These are phyloP conservation scores for Lutjanus argentimaculatus DNA, from an alignment of 2,797 vertebrate genomes.

Conservation along the genomic window DNA sequence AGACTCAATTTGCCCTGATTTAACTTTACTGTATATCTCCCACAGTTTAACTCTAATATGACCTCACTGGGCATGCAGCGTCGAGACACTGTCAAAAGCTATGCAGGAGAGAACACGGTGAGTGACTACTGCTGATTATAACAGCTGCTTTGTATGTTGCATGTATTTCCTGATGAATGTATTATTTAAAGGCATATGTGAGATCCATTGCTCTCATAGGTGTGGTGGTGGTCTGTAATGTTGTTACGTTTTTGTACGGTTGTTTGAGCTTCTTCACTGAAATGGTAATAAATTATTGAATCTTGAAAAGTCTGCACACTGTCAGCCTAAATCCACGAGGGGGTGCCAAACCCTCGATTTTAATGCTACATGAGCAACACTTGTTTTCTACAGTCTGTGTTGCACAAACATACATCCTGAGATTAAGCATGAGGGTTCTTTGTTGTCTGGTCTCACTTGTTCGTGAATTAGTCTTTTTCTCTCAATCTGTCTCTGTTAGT, in stretches of 20 bases:
- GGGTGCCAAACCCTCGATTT: background rate
- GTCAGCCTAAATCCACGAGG: constrained; percentile 27
- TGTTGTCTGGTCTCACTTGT: background rate
- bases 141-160: too few relatives aligned
- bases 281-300: too few relatives aligned
- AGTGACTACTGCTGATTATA: constrained; percentile 26
- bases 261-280: too few relatives aligned
- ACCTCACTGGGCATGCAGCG: background rate
- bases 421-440: background rate
- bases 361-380: background rate
- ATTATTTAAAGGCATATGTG: background rate
- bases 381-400: too few relatives aligned
- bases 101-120: constrained; percentile 17
- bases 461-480: background rate
- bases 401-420: background rate
- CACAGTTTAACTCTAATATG: constrained; percentile 24
- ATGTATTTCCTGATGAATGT: too few relatives aligned
- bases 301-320: background rate
- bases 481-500: background rate
- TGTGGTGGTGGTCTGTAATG: background rate
- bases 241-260: too few relatives aligned
- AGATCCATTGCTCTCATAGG: background rate
- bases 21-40: background rate
- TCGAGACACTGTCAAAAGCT: background rate
- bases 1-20: background rate